Conservation (phyloP, 2,888 invertebrate genomes). For the Ctena decussata region DNA sequence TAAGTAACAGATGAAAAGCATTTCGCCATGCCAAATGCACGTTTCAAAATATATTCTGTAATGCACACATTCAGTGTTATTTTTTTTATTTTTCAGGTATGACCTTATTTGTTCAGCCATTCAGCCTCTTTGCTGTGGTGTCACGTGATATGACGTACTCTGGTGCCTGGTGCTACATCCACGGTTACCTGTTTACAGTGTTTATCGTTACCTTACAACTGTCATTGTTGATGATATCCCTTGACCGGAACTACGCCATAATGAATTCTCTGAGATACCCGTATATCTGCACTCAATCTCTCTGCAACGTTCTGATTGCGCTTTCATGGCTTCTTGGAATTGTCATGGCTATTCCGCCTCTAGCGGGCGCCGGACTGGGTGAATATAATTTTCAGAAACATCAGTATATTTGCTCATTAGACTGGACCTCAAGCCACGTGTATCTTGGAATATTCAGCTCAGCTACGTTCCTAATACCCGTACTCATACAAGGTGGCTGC, state of each 20-base stretch:
- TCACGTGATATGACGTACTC: constrained; percentile 46
- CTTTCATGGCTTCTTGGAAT: constrained; percentile 68
- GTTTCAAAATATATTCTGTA: too few species aligned
- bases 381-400: constrained; percentile 57
- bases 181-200: constrained; percentile 72
- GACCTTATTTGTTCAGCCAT: constrained; percentile 70
- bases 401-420: constrained; percentile 69
- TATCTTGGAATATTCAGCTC: constrained; percentile 56
- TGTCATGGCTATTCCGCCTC: constrained; percentile 67
- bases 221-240: constrained; percentile 70
- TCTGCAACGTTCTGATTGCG: constrained; percentile 64
- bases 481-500: constrained; percentile 70
- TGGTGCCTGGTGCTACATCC: constrained; percentile 68
- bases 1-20: too few species aligned
- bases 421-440: constrained; percentile 54
- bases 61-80: too few species aligned
- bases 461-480: constrained; percentile 62
- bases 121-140: constrained; percentile 69
- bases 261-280: constrained; percentile 76
- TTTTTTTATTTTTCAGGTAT: constrained; percentile 63
- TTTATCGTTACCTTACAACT: constrained; percentile 70
- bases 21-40: too few species aligned
- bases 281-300: constrained; percentile 71
- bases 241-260: constrained; percentile 79
- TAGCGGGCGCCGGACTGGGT: constrained; percentile 66